A percentile compares a stretch with the other conserved stretches of the same genome.
Conservation (phyloP, 2,888 invertebrate genomes). For the Sarcophaga carnaria region DNA sequence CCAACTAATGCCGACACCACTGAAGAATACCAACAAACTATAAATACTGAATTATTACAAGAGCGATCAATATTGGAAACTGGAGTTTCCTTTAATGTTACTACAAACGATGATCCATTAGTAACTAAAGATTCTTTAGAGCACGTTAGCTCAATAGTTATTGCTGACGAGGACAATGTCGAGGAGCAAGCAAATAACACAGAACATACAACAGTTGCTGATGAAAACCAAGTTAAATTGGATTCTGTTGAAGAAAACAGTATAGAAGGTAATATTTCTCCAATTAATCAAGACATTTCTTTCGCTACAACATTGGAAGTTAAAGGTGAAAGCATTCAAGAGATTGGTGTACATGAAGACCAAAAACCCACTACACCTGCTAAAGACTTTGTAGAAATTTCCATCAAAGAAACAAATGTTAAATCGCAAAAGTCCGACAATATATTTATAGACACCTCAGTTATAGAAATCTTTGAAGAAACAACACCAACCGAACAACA, state of each 20-base stretch:
- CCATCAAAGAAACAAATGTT: constrained; percentile 40
- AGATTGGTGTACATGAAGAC: background rate
- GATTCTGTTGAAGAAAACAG: background rate
- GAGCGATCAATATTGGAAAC: constrained; percentile 40
- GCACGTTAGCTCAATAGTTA: background rate
- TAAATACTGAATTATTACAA: background rate
- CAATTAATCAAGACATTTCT: background rate
- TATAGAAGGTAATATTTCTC: background rate
- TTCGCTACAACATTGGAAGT: background rate
- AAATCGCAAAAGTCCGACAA: constrained; percentile 9
- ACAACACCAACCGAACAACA: background rate
- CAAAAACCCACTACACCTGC: background rate
- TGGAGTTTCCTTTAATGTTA: background rate
- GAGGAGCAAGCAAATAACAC: background rate
- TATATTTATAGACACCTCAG: constrained; percentile 42
- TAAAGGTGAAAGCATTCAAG: background rate
- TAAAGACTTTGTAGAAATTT: constrained; percentile 5
- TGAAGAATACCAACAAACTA: background rate
- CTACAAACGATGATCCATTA: constrained; percentile 39
- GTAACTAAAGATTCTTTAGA: background rate
- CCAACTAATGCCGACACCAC: constrained; percentile 16
- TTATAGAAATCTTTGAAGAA: constrained; percentile 49
- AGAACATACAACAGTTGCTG: background rate
- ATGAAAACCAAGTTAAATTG: background rate
- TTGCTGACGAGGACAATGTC: background rate